Base-by-base conservation (phyloP, 2,113 vertebrate genomes). In the Tetrao urogallus region DNA sequence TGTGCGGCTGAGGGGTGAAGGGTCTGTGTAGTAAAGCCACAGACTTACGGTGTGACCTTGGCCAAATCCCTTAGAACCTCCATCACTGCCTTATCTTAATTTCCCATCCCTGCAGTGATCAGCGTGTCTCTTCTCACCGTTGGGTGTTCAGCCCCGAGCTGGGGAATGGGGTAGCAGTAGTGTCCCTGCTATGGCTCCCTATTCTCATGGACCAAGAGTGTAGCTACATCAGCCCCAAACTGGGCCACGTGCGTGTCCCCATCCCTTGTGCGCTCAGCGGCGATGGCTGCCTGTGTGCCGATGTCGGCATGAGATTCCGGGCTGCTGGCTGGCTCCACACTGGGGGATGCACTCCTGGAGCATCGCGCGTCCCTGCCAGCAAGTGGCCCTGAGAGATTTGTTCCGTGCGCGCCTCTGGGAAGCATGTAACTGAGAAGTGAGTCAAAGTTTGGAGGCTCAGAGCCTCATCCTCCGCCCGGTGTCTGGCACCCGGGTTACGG, bases 401-500 rank as follows among this genome's bases (percentile, higher is more conserved):
- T 96, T 94, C 94, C 85, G 3, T 83, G 76, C 2, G 86, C 4
- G 4, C 0, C 0, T 61, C 87, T 3, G 24, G 87, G 84, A 92
- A 94, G 82, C 89, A 9, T 30, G 86, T 96, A 80, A 87, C 70
- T 89, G 89, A 93, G 92, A 93, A 89, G 92, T 95, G 93, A 97
- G 90, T 96, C 96, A 91, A 96, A 92, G 61, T 80, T 91, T 66
- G 52, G 89, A 71, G 89, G 79, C 64, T 78, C 8, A 0, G 75
- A 91, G 91, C 82, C 82, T 74, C 84, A 66, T 67, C 76, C 38
- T 89, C 47, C 11, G 2, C 22, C 48, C 14, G 22, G 11, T 13
- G 38, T 28, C 20, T 81, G 80, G 11, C 56, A 42, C 0, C 0
- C 27, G 61, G 74, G 30, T 82, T 17, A 5, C 0, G 2, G 77